A percentile compares a stretch with the other conserved stretches of the same genome.
phyloP scores from a whole-genome alignment of 2,797 vertebrate genomes.

The Yasuhikotakia modesta region DNA sequence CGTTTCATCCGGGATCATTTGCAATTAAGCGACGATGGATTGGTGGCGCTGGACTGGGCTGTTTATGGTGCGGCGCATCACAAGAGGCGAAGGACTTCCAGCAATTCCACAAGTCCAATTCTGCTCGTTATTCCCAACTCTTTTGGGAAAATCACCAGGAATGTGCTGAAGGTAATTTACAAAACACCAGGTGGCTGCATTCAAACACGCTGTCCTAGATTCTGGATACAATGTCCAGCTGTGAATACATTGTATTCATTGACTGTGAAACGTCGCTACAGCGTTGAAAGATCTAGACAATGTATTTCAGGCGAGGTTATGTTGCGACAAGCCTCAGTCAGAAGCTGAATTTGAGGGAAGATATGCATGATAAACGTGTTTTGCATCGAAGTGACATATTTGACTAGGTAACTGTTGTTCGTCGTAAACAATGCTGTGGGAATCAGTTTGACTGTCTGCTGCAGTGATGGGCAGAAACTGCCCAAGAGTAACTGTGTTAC shows the following conservation, averaged over 20 bases:
- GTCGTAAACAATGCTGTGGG: neutral
- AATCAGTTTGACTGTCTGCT: neutral
- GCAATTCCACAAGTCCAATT: slow-evolving; percentile 78
- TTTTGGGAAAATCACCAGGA: slow-evolving; percentile 83
- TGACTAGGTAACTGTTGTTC: neutral
- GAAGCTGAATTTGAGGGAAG: neutral
- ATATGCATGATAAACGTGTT: slow-evolving; percentile 6
- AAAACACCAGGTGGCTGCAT: neutral
- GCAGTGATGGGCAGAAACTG: neutral
- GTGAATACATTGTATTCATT: neutral
- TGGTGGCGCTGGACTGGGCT: slow-evolving; percentile 85
- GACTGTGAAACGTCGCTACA: neutral
- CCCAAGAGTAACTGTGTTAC: slow-evolving; percentile 26
- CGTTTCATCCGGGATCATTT: slow-evolving; percentile 82
- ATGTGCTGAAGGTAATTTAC: slow-evolving; percentile 77
- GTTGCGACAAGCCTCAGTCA: neutral
- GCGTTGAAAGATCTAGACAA: neutral
- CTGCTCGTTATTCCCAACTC: slow-evolving; percentile 84
- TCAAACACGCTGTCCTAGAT: too few relatives aligned
- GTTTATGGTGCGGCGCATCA: slow-evolving; percentile 68
- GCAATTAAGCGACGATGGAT: slow-evolving; percentile 81
- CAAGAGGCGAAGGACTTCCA: slow-evolving; percentile 78
- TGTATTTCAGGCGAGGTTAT: neutral
- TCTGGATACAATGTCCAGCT: neutral
- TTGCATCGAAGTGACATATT: slow-evolving; percentile 7